Evolutionary conservation across 2,888 invertebrate species (phyloP).

Genomic region (Drosophila prostipennis): DNA sequence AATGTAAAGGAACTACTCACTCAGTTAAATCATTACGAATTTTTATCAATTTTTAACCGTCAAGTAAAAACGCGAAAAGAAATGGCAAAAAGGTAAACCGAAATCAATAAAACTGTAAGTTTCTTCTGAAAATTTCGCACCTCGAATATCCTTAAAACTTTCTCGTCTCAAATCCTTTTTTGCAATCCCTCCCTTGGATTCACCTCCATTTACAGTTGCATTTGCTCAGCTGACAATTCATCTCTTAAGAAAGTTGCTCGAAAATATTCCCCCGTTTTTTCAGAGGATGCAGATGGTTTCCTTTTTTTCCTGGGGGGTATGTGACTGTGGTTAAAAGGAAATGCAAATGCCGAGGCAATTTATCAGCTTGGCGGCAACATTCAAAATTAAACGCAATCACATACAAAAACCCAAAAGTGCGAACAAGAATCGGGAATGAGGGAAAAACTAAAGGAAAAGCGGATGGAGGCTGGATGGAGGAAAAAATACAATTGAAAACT

Average conservation of each 20-base stretch:
- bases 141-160: conserved; percentile 14
- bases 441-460: conserved; percentile 21
- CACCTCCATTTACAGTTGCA: conserved; percentile 28
- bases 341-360: conserved; percentile 68
- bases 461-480: conserved; percentile 14
- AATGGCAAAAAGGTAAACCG: conserved; percentile 5
- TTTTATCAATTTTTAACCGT: neutral
- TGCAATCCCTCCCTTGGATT: neutral
- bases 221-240: conserved; percentile 44
- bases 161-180: conserved; percentile 9
- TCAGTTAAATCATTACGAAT: neutral
- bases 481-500: conserved; percentile 74
- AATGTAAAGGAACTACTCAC: too few relatives aligned
- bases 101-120: conserved; percentile 28
- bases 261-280: conserved; percentile 21
- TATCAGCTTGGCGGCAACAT: conserved; percentile 60
- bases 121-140: conserved; percentile 16
- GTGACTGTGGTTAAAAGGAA: conserved; percentile 28
- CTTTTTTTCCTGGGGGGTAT: neutral
- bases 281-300: neutral
- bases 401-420: conserved; percentile 53
- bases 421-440: conserved; percentile 37
- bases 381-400: conserved; percentile 77
- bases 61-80: neutral
- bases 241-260: conserved; percentile 34